Evolutionary conservation across 2,113 vertebrate species (phyloP).

Genomic region (Cryptotis parvus): DNA sequence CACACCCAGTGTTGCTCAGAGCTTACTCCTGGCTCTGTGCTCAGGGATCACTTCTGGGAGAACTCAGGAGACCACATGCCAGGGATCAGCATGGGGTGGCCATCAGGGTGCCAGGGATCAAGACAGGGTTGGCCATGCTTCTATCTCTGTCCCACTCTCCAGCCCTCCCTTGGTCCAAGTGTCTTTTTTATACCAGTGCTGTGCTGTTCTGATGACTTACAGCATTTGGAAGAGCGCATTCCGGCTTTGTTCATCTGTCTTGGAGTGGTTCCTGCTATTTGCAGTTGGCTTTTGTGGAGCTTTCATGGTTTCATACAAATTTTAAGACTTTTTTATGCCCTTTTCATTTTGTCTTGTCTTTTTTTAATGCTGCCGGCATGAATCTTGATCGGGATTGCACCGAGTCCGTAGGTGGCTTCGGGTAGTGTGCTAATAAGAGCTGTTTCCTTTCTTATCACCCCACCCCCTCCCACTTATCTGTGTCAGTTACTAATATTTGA

Average conservation of each 20-base stretch:
- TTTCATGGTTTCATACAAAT: not conserved
- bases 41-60: too few species aligned
- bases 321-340: not conserved
- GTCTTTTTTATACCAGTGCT: too few species aligned
- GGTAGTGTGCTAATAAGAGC: not conserved
- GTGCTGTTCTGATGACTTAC: too few species aligned
- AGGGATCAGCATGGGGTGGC: too few species aligned
- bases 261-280: not conserved
- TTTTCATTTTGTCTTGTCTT: not conserved
- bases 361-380: not conserved
- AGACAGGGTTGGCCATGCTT: too few species aligned
- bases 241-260: constrained; percentile 19
- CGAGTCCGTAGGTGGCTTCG: not conserved
- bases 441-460: not conserved
- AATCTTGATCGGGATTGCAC: not conserved
- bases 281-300: not conserved
- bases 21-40: too few species aligned
- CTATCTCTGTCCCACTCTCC: too few species aligned
- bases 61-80: too few species aligned
- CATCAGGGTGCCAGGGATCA: too few species aligned
- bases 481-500: constrained; percentile 35
- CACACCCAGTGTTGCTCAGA: too few species aligned
- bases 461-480: not conserved
- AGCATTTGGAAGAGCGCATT: not conserved
- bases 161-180: too few species aligned